Conservation (phyloP, 2,888 invertebrate species). For the Octonoba sinensis region DNA sequence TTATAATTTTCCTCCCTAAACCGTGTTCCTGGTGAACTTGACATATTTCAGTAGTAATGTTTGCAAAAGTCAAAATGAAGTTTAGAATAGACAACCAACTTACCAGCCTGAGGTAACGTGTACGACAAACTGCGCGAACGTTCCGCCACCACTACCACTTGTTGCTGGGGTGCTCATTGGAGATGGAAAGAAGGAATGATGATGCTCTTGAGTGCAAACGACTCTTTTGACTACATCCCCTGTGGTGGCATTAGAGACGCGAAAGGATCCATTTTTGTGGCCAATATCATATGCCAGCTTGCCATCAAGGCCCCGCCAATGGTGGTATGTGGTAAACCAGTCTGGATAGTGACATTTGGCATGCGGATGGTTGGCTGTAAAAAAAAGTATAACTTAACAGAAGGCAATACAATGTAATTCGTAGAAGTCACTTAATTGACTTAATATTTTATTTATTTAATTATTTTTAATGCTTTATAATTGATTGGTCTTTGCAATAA, state of each 20-base stretch:
- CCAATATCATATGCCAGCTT: slow-evolving; percentile 63
- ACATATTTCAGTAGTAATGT: background rate
- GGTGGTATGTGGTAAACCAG: slow-evolving; percentile 57
- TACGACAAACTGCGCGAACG: slow-evolving; percentile 61
- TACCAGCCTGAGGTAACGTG: slow-evolving; percentile 66
- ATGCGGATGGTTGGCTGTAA: slow-evolving; percentile 58
- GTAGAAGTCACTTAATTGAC: no score
- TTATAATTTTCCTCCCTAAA: no score
- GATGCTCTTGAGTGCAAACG: slow-evolving; percentile 43
- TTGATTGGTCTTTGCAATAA: no score
- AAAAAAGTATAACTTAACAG: background rate
- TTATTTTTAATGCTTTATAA: no score
- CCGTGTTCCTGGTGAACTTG: no score
- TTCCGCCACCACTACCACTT: background rate
- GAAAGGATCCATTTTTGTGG: slow-evolving; percentile 59
- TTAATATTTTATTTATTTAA: no score
- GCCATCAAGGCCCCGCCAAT: slow-evolving; percentile 66
- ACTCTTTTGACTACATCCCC: slow-evolving; percentile 57
- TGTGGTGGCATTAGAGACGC: slow-evolving; percentile 58
- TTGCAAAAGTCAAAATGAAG: background rate
- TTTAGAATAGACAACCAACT: background rate
- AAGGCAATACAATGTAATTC: background rate
- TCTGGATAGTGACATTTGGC: slow-evolving; percentile 65
- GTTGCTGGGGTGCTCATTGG: slow-evolving; percentile 12
- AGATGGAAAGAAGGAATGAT: background rate